Evolutionary conservation across 2,888 invertebrate genomes (phyloP).

Genomic region (Melanostoma mellinum): DNA sequence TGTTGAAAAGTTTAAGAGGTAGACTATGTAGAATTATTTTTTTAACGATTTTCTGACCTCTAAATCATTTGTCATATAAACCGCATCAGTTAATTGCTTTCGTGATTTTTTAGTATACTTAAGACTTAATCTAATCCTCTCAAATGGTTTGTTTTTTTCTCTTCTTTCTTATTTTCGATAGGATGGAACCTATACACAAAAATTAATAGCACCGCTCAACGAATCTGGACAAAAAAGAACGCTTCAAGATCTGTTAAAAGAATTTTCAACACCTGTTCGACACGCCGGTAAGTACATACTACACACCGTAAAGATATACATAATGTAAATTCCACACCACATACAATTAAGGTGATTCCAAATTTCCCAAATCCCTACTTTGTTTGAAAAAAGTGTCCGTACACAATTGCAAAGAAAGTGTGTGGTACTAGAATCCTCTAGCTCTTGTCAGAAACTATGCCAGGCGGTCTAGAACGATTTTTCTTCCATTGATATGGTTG

Average conservation of each 20-base stretch:
- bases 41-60: too few species aligned
- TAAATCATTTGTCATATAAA: too few species aligned
- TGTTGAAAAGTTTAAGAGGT: too few species aligned
- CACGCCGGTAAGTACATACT: slow-evolving; percentile 79
- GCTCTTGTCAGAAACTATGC: slow-evolving; percentile 73
- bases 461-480: slow-evolving; percentile 78
- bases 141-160: slow-evolving; percentile 46
- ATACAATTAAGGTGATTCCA: slow-evolving; percentile 68
- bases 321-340: slow-evolving; percentile 47
- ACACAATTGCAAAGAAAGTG: slow-evolving; percentile 55
- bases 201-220: slow-evolving; percentile 79
- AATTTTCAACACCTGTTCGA: slow-evolving; percentile 80
- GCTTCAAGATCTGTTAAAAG: slow-evolving; percentile 79
- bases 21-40: too few species aligned
- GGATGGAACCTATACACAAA: slow-evolving; percentile 81
- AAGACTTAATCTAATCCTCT: slow-evolving; percentile 43
- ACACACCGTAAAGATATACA: slow-evolving; percentile 4
- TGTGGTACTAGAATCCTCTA: slow-evolving; percentile 39
- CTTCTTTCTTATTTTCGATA: slow-evolving; percentile 67
- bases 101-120: slow-evolving; percentile 3
- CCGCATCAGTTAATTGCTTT: too few species aligned
- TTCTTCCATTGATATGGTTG: slow-evolving; percentile 72
- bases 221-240: slow-evolving; percentile 81
- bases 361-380: slow-evolving; percentile 58
- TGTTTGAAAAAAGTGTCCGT: slow-evolving; percentile 44